Evolutionary conservation across 2,888 invertebrate species (phyloP).

Genomic region (Limnephilus marmoratus): DNA sequence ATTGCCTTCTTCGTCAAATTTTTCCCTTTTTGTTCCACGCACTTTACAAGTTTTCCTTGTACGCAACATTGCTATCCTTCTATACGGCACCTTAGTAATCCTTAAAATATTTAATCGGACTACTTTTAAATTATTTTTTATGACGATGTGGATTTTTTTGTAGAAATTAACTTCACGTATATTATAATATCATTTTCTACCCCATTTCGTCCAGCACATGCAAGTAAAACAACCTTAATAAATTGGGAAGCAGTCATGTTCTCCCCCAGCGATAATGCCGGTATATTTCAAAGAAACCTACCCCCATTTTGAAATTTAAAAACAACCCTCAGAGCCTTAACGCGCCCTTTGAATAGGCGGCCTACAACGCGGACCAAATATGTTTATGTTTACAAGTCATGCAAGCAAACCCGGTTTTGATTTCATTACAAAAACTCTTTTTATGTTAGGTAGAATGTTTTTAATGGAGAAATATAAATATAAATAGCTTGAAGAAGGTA

Average conservation of each 20-base stretch:
- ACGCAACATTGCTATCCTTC: not conserved
- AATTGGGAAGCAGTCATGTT: constrained; percentile 19
- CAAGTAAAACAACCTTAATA: not conserved
- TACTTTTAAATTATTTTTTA: not conserved
- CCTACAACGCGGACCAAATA: constrained; percentile 3
- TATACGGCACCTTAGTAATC: not conserved
- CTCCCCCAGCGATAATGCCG: constrained; percentile 18
- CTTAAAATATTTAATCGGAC: not conserved
- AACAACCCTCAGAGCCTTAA: constrained; percentile 5
- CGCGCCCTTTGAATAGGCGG: constrained; percentile 15
- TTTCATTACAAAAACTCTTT: constrained; percentile 20
- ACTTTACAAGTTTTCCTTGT: not conserved
- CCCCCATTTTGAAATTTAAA: constrained; percentile 41
- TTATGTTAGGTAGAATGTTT: not conserved
- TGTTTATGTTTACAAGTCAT: constrained; percentile 37
- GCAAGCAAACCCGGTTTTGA: constrained; percentile 1
- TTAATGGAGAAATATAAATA: not conserved
- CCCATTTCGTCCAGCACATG: not conserved
- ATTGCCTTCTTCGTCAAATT: not conserved
- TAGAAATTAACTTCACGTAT: not conserved
- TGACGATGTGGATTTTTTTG: not conserved
- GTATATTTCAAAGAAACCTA: constrained; percentile 34
- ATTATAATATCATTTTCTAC: not conserved
- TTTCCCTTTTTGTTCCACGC: not conserved
- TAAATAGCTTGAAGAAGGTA: not conserved